These are phyloP conservation scores for Chauna torquata DNA, from an alignment of 2,113 vertebrate genomes.

Conservation along the genomic window DNA sequence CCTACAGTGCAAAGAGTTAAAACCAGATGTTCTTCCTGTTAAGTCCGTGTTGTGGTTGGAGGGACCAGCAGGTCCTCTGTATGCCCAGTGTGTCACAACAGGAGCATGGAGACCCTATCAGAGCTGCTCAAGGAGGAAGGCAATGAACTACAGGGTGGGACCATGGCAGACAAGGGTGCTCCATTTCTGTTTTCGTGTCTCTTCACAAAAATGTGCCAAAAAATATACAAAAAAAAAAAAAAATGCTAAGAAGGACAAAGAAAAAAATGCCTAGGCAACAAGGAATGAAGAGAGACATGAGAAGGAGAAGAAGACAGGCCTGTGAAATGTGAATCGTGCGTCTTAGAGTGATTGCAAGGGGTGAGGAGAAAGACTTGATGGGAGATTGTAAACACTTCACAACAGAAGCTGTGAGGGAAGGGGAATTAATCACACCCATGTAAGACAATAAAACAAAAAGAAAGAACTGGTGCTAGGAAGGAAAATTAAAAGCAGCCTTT, in stretches of 20 bases:
- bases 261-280: not conserved
- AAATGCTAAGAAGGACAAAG: not conserved
- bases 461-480: not conserved
- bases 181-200: not conserved
- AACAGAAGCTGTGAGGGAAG: not conserved
- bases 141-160: not conserved
- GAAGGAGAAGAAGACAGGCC: not conserved
- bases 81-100: fast-evolving
- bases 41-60: not conserved
- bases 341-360: not conserved
- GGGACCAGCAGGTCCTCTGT: not conserved
- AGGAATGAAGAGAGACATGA: not conserved
- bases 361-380: not conserved
- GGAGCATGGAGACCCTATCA: not conserved
- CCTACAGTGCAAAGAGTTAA: not conserved
- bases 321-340: not conserved
- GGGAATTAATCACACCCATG: not conserved
- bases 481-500: not conserved
- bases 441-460: not conserved
- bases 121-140: not conserved
- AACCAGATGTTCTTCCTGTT: not conserved
- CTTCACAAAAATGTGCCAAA: not conserved
- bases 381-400: not conserved
- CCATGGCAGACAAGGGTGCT: not conserved
- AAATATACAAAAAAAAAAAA: not conserved